These are phyloP conservation scores for Melanotaenia pygmaea DNA, from an alignment of 2,797 vertebrate genomes.

Conservation along the genomic window DNA sequence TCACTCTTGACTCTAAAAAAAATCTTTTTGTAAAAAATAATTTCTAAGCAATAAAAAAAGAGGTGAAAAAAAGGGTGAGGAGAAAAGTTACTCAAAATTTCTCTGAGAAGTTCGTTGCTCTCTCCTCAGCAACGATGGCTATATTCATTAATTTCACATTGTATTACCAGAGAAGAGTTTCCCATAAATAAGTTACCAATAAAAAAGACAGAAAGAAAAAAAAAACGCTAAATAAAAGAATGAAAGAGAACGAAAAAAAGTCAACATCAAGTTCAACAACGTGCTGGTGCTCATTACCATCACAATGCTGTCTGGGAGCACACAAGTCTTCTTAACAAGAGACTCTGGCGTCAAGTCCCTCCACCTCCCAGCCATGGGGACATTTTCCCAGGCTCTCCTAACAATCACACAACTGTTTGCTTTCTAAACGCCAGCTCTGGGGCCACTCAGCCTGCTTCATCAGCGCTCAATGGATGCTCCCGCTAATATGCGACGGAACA, in stretches of 20 bases:
- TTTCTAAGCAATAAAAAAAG: too few species aligned
- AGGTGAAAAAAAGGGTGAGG: neutral
- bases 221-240: conserved; percentile 39
- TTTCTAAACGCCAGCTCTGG: conserved; percentile 79
- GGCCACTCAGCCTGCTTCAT: conserved; percentile 79
- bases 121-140: conserved; percentile 68
- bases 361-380: conserved; percentile 83
- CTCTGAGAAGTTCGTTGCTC: conserved; percentile 59
- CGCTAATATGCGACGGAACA: conserved; percentile 59
- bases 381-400: conserved; percentile 91
- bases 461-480: conserved; percentile 66
- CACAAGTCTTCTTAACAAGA: conserved; percentile 87
- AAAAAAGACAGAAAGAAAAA: conserved; percentile 57
- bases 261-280: conserved; percentile 97
- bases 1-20: too few species aligned
- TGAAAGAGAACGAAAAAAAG: conserved; percentile 82
- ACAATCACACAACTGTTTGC: conserved; percentile 91
- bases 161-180: conserved; percentile 80
- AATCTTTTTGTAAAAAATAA: too few species aligned
- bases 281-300: conserved; percentile 89
- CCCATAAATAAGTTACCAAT: conserved; percentile 84
- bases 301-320: conserved; percentile 90
- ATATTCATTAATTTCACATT: conserved; percentile 88
- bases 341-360: conserved; percentile 86
- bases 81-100: conserved; percentile 18